Conservation (phyloP, 1,140 invertebrate species). For the Brachionus calyciflorus region DNA sequence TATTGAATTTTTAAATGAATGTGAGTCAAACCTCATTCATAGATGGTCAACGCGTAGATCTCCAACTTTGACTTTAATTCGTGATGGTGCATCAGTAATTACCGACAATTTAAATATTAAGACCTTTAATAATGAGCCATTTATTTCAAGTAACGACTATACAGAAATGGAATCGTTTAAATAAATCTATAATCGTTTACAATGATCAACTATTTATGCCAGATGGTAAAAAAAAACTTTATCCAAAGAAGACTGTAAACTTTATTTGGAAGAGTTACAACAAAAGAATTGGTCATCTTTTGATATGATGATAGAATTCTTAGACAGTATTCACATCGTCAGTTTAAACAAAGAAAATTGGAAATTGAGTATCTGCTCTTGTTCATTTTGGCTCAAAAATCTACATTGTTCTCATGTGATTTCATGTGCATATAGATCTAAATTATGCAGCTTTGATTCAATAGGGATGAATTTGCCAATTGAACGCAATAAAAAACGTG, state of each 20-base stretch:
- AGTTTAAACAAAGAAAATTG: conserved; percentile 14
- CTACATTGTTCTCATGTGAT: not conserved
- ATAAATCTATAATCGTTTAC: not conserved
- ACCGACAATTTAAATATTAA: not conserved
- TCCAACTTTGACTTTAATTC: not conserved
- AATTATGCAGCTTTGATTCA: conserved; percentile 4
- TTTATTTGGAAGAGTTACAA: not conserved
- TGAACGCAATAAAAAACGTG: not conserved
- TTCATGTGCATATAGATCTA: not conserved
- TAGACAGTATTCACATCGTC: not conserved
- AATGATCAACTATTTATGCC: conserved; percentile 3
- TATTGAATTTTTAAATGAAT: conserved; percentile 7
- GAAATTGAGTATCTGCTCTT: conserved; percentile 1
- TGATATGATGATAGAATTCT: not conserved
- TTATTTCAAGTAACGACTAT: not conserved
- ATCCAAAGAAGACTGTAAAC: not conserved
- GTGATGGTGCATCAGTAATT: not conserved
- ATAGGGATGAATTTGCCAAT: not conserved
- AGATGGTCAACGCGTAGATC: conserved; percentile 11
- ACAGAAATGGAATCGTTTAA: conserved; percentile 3
- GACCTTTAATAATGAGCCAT: not conserved
- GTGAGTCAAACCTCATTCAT: not conserved
- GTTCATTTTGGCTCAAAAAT: not conserved
- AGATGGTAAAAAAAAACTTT: conserved; percentile 12
- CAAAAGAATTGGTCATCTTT: not conserved